Evolutionary conservation across 1,140 invertebrate species (phyloP), one percentile per base, ranked within the genome.

Genomic region (Acromyrmex charruanus): DNA sequence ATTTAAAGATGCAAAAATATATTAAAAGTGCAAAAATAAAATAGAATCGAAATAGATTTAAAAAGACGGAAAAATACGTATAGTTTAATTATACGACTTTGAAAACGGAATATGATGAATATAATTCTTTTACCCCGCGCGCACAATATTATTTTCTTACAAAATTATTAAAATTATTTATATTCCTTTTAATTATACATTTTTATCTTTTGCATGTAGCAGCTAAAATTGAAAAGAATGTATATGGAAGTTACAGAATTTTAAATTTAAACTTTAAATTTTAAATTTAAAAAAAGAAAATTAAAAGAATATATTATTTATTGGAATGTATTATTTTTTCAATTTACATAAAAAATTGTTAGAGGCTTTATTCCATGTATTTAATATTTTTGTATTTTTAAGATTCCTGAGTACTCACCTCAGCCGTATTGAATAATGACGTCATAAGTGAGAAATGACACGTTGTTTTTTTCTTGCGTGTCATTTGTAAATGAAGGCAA

Each of bases 251-350:
- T 72, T 25, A 16, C 16, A 10, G n/a, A 68, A 72, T 12, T 31
- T 72, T 53, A 55, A 9, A 35, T 35, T 55, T 31, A 14, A 28
- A 53, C 31, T 35, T 35, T 35, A 35, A 68, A 72, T 12, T 31
- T 72, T 53, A 55, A 9, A 35, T 55, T 55, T n/a, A 14, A 28
- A 53, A 9, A 35, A 18, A 66, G 18, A 35, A 66, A 72, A 18
- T 72, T n/a, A 72, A 69, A 31, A 1, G 0, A 35, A 55, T 51
- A 10, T 51, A 51, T 14, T 51, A 58, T 74, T n/a, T 35, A 35
- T 6, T 35, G 21, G 25, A 3, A 35, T 55, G 1, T 72, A 58
- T 74, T 74, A 74, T 74, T 74, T 74, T 58, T 58, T 28, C 55
- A 25, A 58, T 74, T 58, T 39, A 72, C 4, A 72, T 72, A 28